phyloP scores from a whole-genome alignment of 1,140 invertebrate genomes.

The Caenorhabditis inopinata region DNA sequence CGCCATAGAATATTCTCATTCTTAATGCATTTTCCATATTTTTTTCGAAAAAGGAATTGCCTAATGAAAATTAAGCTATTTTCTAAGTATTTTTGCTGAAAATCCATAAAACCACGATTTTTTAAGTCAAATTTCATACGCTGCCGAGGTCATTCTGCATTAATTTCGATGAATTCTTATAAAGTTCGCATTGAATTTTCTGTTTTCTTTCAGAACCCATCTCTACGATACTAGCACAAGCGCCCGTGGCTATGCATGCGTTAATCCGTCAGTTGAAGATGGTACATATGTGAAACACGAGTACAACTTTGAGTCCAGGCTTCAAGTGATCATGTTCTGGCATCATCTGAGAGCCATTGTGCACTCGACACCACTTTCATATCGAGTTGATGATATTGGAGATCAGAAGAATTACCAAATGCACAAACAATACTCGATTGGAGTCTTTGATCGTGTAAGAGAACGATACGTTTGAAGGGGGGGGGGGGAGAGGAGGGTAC shows the following conservation, averaged over 20 bases:
- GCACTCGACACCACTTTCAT: constrained; percentile 45
- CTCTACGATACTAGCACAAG: constrained; percentile 55
- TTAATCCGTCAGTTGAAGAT: constrained; percentile 13
- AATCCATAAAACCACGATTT: no score
- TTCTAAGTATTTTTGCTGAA: no score
- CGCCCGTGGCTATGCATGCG: constrained; percentile 39
- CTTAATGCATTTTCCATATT: neutral
- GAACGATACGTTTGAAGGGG: no score
- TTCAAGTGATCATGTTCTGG: constrained; percentile 50
- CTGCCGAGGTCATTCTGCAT: no score
- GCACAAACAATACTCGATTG: constrained; percentile 1
- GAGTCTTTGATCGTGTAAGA: neutral
- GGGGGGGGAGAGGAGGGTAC: no score
- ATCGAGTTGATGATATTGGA: neutral
- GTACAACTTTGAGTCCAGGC: constrained; percentile 43
- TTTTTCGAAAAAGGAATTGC: neutral
- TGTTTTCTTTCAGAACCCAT: neutral
- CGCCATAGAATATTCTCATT: no score
- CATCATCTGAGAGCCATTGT: constrained; percentile 54
- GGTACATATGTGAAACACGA: constrained; percentile 48
- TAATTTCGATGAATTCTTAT: neutral
- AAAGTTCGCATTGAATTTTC: no score
- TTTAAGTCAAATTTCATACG: no score
- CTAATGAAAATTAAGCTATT: neutral
- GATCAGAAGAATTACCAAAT: neutral